These are phyloP conservation scores for Montifringilla adamsi DNA, from an alignment of 2,113 vertebrate genomes.

Conservation along the genomic window DNA sequence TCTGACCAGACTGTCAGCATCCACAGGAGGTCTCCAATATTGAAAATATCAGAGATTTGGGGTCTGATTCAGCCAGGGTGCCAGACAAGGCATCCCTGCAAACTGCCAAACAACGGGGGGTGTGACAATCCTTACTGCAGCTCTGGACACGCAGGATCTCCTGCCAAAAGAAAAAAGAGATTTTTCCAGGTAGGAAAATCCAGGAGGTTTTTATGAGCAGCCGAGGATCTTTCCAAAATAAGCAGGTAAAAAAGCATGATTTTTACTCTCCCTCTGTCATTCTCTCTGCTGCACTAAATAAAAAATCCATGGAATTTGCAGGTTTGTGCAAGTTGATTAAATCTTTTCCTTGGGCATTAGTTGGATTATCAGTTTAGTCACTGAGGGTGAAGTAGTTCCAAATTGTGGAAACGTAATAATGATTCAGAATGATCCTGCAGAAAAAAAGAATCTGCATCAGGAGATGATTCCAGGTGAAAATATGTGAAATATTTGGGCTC, in stretches of 20 bases:
- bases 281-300: not conserved
- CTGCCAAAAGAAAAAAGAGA: not conserved
- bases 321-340: not conserved
- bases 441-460: not conserved
- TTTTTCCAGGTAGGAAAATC: not conserved
- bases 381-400: not conserved
- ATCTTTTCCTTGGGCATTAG: not conserved
- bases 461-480: not conserved
- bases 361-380: not conserved
- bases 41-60: not conserved
- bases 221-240: not conserved
- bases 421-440: not conserved
- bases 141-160: not conserved
- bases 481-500: not conserved
- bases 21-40: accelerated
- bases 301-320: not conserved
- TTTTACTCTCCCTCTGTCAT: not conserved
- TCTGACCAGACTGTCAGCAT: not conserved
- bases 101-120: not conserved
- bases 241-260: not conserved
- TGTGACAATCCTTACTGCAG: not conserved
- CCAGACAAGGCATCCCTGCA: not conserved
- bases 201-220: not conserved
- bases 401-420: not conserved
- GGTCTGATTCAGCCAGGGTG: not conserved